These are phyloP conservation scores for Redunca redunca DNA, from an alignment of 2,113 vertebrate species.

Conservation along the genomic window DNA sequence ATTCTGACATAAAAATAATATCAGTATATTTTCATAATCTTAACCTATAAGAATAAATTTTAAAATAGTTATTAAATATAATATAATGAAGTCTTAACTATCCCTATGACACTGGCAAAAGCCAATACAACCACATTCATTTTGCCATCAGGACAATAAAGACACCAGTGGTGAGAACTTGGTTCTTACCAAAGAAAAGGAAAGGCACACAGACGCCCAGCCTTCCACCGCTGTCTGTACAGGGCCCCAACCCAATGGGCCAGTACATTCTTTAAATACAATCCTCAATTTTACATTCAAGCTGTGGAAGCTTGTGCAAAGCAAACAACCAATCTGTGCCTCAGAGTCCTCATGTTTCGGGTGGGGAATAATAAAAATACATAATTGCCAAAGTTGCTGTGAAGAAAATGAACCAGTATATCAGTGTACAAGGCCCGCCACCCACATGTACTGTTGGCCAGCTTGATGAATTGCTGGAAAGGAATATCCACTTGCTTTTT, in stretches of 20 bases:
- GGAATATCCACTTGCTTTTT: neutral
- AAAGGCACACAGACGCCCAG: neutral
- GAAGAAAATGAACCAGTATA: neutral
- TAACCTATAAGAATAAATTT: neutral
- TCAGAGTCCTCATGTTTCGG: neutral
- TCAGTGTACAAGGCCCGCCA: neutral
- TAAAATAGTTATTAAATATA: neutral
- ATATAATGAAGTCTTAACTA: neutral
- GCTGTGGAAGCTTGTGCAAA: neutral
- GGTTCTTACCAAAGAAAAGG: neutral
- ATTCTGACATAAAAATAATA: neutral
- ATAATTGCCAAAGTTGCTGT: neutral
- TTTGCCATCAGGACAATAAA: neutral
- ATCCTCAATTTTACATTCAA: neutral
- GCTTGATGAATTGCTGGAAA: neutral
- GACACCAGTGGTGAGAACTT: neutral
- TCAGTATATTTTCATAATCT: neutral
- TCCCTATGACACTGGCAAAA: neutral
- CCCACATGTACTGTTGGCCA: rapidly evolving
- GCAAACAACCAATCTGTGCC: neutral
- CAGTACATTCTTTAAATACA: neutral
- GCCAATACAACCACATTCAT: neutral
- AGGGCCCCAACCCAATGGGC: neutral
- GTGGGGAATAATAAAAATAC: neutral
- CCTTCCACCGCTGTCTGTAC: neutral